phyloP scores from a whole-genome alignment of 2,113 vertebrate genomes.

The Lophochroa leadbeateri region DNA sequence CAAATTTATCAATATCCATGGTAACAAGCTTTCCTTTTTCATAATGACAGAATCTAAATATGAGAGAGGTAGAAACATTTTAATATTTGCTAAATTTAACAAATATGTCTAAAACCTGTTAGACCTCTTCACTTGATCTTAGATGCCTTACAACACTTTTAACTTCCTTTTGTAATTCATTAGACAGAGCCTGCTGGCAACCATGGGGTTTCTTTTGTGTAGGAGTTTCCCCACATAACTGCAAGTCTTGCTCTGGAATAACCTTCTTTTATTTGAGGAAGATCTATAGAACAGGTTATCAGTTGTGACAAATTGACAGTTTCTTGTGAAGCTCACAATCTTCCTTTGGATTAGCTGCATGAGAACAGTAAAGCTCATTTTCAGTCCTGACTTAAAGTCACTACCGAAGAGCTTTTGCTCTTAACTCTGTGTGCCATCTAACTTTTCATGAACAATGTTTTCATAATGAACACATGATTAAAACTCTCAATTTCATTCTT shows the following conservation, averaged over 20 bases:
- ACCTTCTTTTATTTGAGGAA: neutral
- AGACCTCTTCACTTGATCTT: neutral
- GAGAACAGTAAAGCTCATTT: slow-evolving; percentile 47
- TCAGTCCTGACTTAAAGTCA: slow-evolving; percentile 4
- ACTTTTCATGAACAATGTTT: neutral
- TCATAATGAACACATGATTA: neutral
- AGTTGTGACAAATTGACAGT: neutral
- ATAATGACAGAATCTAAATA: neutral
- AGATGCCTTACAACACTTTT: neutral
- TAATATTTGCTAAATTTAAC: neutral
- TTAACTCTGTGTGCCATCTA: neutral
- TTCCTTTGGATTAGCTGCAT: slow-evolving; percentile 28
- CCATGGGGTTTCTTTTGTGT: neutral
- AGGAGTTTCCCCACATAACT: neutral
- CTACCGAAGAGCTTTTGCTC: neutral
- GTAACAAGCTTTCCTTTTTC: neutral
- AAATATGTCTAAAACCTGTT: neutral
- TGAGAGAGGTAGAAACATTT: neutral
- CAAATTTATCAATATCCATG: neutral
- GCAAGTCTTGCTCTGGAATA: neutral
- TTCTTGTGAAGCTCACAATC: neutral
- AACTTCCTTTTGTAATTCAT: neutral
- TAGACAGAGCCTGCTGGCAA: neutral
- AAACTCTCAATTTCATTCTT: neutral
- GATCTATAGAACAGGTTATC: neutral